Evolutionary conservation across 1,140 invertebrate species (phyloP), one percentile per base, ranked within the genome.

Genomic region (Sycobia sp.): DNA sequence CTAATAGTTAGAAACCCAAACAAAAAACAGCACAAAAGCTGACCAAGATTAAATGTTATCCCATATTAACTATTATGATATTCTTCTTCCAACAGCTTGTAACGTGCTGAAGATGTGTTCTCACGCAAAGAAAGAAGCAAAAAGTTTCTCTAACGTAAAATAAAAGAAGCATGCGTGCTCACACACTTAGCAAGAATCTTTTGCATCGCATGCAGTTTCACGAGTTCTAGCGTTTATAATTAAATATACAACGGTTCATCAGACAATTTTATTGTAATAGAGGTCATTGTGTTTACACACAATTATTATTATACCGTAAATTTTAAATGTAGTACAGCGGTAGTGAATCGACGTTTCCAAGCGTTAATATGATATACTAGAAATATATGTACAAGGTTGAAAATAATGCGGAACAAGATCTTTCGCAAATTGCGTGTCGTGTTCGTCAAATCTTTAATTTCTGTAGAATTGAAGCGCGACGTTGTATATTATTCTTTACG

Each of bases 71-170:
- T 1, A 20, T 27, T 16, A 16, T 36, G 9, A 43, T 55, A 7
- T 49, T 63, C 11, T 61, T 57, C 25, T 11, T 49, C 38, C 36
- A 50, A 57, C 62, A 63, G 62, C 46, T 63, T 63, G 46, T 63
- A 57, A 63, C 36, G 25, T 13, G 54, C 38, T 63, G 53, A 13
- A 38, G 54, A 57, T 36, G n/a, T n/a, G 20, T 29, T 57, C 18
- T 50, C 46, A 51, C 10, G 27, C 32, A 49, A 43, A n/a, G n/a
- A 25, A 51, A 51, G 38, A 57, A 34, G 25, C 1, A 51, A 47
- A 34, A 50, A 46, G 1, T 47, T 5, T 23, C 29, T 62, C 32
- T 54, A 54, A 62, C 13, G 16, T n/a, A 62, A 50, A 50, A 10
- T 36, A 47, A 27, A n/a, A 47, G 18, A 41, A 53, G n/a, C n/a